Base-by-base conservation (phyloP, 2,888 invertebrate species). In the Ypsolopha sequella region DNA sequence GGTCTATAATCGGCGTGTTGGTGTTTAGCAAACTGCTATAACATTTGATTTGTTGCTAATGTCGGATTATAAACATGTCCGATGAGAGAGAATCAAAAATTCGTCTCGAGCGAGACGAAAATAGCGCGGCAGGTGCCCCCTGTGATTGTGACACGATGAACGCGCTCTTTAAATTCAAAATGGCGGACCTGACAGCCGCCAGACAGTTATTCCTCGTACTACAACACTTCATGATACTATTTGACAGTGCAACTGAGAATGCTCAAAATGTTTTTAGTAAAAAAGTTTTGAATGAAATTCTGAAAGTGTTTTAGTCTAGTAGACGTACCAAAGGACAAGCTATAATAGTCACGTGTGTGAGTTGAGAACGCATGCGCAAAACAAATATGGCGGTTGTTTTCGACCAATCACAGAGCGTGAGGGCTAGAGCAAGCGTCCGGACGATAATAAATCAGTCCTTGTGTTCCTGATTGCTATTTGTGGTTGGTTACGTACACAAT, bases 1-100 rank as follows among this genome's bases (percentile, higher is more conserved):
- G 67, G 73, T 64, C 78, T 73, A 82, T 85, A 82, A 84, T 76
- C 73, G 73, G 72, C 76, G 79, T 81, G 84, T 82, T 79, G 76
- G 77, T 79, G 69, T 77, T 80, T 79, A 76, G 71, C 62, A 75
- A 76, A 76, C 64, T 74, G 66, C 80, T 70, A 77, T 84, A 78
- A 53, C 65, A 61, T 60, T 66, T 81, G 80, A 85, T 84, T 82
- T 84, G 77, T 82, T 60, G 72, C 67, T 73, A 73, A 78, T 79
- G 73, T 67, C 66, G 63, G 70, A 64, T 62, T 73, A 76, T 79
- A 77, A 81, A 80, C 80, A 75, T 73, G 80, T 76, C 80, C 62
- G 59, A 64, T 59, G 61, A 63, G 69, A 70, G 67, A 63, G 64
- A 66, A 63, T 62, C 65, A 70, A 69, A 71, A 74, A 76, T 77